Evolutionary conservation across 2,888 invertebrate species (phyloP).

Genomic region (Magallana nippona): DNA sequence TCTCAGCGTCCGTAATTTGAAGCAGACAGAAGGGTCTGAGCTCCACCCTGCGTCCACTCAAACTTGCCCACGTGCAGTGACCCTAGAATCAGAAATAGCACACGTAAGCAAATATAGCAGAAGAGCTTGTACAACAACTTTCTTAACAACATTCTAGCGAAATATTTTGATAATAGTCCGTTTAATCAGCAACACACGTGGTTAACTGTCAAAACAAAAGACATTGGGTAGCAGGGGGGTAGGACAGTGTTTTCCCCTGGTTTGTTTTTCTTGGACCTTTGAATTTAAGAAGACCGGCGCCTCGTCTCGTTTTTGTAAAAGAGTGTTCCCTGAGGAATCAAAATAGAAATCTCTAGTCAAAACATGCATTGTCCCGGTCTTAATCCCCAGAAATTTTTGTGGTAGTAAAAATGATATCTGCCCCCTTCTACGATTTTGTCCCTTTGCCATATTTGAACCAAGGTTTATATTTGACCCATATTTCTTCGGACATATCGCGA

Average conservation of each 20-base stretch:
- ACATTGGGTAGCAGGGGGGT: not conserved
- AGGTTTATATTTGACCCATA: not conserved
- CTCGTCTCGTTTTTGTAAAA: not conserved
- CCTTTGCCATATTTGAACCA: not conserved
- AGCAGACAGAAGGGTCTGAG: constrained; percentile 87
- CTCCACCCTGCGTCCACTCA: constrained; percentile 73
- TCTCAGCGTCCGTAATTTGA: constrained; percentile 88
- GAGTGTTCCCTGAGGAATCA: constrained; percentile 20
- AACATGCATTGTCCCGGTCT: constrained; percentile 8
- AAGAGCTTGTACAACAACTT: not conserved
- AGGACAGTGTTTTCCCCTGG: not conserved
- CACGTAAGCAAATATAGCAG: not conserved
- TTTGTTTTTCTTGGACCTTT: constrained; percentile 3
- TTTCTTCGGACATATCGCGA: not conserved
- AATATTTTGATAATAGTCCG: not conserved
- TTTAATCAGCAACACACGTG: not conserved
- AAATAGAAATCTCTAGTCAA: constrained; percentile 7
- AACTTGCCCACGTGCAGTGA: constrained; percentile 75
- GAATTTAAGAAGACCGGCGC: constrained; percentile 6
- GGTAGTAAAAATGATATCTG: not conserved
- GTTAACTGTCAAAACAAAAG: not conserved
- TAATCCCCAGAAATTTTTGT: not conserved
- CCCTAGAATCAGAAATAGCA: constrained; percentile 67
- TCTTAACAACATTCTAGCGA: not conserved
- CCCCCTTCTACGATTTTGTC: not conserved